Evolutionary conservation across 1,140 invertebrate species (phyloP), one percentile per base, ranked within the genome.

Genomic region (Bombus sibiricus): DNA sequence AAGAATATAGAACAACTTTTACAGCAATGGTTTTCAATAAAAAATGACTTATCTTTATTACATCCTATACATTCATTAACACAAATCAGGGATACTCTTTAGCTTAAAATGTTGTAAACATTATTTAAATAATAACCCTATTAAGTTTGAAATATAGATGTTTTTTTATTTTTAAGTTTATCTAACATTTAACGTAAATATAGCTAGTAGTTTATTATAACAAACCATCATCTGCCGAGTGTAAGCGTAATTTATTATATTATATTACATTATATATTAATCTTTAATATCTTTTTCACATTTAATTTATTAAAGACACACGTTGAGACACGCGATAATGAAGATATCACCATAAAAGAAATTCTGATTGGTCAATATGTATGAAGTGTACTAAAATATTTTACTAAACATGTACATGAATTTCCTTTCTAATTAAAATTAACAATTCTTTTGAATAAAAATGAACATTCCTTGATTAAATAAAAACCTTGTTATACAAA

Each of bases 1-100:
- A 77, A 92, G 41, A 89, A 57, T 34, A 62, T 91, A 12, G 86
- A 92, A 62, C 22, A 83, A 69, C 82, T 93, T 83, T 57, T 93
- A 22, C 72, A 92, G 22, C 71, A 75, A 43, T 93, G 92, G 92
- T 79, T 93, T 28, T 62, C 59, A 59, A 81, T 85, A 82, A 90
- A 86, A 83, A 76, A 92, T 39, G 90, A 93, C 76, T 90, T 90
- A 77, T 93, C 90, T 13, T 69, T 93, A 25, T 87, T 93, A 76
- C 80, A 92, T 75, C 87, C 85, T 25, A 66, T 93, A 72, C 41
- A 91, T 57, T 32, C 72, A 8, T 41, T 91, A 22, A 15, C 41
- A 28, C 34, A 66, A 86, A 83, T 80, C 41, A 41, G 28, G 32
- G 41, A 68, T 85, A 57, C 28, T 69, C 64, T 1, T 76, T 59